A percentile compares a stretch with the other conserved stretches of the same genome.
Conservation (phyloP, 2,888 invertebrate species). For the Ischnura elegans region DNA sequence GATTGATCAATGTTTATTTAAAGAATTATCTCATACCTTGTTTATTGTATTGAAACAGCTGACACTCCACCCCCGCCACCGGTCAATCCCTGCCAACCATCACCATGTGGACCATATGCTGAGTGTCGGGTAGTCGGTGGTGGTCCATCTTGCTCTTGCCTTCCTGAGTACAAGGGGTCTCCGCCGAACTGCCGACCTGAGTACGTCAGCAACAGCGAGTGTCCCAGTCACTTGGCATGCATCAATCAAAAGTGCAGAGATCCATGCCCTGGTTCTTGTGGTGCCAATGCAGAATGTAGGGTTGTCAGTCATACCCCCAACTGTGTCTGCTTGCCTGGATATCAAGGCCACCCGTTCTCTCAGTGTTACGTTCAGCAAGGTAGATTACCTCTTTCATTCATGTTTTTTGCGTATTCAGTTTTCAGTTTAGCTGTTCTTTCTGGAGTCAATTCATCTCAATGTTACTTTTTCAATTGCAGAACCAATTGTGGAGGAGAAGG, state of each 20-base stretch:
- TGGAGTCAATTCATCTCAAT: not conserved
- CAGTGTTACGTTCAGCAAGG: slow-evolving; percentile 68
- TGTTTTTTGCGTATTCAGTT: too few relatives aligned
- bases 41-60: slow-evolving; percentile 30
- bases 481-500: slow-evolving; percentile 76
- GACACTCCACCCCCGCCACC: slow-evolving; percentile 70
- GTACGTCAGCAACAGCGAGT: slow-evolving; percentile 87
- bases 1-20: too few relatives aligned
- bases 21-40: too few relatives aligned
- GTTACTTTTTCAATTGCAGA: not conserved
- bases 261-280: slow-evolving; percentile 87
- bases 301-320: slow-evolving; percentile 88
- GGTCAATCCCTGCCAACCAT: slow-evolving; percentile 83
- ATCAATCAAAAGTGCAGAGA: slow-evolving; percentile 87
- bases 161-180: slow-evolving; percentile 83
- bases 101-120: slow-evolving; percentile 85
- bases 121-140: slow-evolving; percentile 83
- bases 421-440: too few relatives aligned
- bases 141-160: slow-evolving; percentile 85
- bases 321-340: slow-evolving; percentile 82
- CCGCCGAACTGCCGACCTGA: slow-evolving; percentile 88
- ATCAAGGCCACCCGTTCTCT: slow-evolving; percentile 72
- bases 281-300: slow-evolving; percentile 85
- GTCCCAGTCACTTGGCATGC: slow-evolving; percentile 84
- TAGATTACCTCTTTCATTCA: too few relatives aligned